phyloP scores from a whole-genome alignment of 2,888 invertebrate genomes.

The Autographa gamma region DNA sequence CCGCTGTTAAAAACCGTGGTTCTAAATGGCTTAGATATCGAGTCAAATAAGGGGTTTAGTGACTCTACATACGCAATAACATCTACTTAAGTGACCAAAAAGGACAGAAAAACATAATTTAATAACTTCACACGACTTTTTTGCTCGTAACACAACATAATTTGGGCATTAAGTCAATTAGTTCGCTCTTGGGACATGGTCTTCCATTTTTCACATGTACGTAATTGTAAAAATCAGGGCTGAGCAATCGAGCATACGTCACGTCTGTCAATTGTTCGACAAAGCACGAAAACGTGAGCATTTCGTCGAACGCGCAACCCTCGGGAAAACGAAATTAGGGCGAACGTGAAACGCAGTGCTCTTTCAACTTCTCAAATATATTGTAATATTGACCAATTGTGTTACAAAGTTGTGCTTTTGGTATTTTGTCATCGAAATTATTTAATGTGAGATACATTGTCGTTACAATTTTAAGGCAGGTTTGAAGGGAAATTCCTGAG shows the following conservation, averaged over 20 bases:
- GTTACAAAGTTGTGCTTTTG: background rate
- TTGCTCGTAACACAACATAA: constrained; percentile 8
- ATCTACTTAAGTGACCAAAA: no score
- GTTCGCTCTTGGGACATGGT: constrained; percentile 41
- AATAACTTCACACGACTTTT: constrained; percentile 7
- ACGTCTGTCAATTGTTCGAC: constrained; percentile 57
- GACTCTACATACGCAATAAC: no score
- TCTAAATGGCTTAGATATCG: no score
- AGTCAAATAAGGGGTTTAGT: no score
- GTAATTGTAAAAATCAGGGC: constrained; percentile 58
- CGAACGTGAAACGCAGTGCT: constrained; percentile 36
- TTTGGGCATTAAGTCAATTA: constrained; percentile 34
- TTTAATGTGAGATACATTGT: background rate
- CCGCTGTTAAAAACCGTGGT: no score
- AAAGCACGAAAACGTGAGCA: constrained; percentile 62
- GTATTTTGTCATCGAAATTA: background rate
- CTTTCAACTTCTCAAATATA: constrained; percentile 19
- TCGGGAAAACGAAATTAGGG: constrained; percentile 47
- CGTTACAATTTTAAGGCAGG: background rate
- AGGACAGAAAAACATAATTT: background rate
- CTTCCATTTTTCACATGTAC: constrained; percentile 34
- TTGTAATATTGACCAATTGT: constrained; percentile 12
- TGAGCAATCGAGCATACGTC: constrained; percentile 29
- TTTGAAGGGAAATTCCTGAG: constrained; percentile 18
- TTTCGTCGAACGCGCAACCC: constrained; percentile 18